These are phyloP conservation scores for Pygoscelis antarcticus DNA, from an alignment of 2,113 vertebrate species.

Conservation along the genomic window DNA sequence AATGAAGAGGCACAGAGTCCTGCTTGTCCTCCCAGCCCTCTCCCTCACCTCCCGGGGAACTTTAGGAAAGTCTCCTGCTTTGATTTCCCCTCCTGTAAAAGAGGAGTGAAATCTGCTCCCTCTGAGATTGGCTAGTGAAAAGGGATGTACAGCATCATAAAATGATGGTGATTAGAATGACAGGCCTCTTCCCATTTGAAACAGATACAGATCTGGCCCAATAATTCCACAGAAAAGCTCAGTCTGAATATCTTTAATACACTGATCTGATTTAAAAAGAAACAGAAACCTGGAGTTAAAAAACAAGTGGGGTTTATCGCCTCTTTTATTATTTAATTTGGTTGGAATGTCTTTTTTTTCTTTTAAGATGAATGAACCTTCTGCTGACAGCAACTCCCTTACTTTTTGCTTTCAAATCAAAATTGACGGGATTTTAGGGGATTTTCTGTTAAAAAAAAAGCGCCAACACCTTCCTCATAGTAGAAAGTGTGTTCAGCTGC, in stretches of 20 bases:
- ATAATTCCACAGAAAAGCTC: not conserved
- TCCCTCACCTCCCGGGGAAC: not conserved
- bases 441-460: not conserved
- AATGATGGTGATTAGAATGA: not conserved
- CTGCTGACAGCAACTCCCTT: slow-evolving; percentile 27
- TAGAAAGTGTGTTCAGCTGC: not conserved
- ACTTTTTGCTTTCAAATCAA: not conserved
- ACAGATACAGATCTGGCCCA: not conserved
- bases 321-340: slow-evolving; percentile 39
- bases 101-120: not conserved
- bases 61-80: not conserved
- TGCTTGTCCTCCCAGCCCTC: not conserved
- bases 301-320: slow-evolving; percentile 40
- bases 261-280: slow-evolving; percentile 11
- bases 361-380: slow-evolving; percentile 26
- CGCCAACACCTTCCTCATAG: not conserved
- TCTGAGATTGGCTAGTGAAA: not conserved
- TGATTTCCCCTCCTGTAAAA: not conserved
- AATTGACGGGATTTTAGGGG: not conserved
- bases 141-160: not conserved
- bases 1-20: not conserved
- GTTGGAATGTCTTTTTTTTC: slow-evolving; percentile 34
- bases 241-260: not conserved
- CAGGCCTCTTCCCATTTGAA: not conserved
- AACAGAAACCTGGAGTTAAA: not conserved